These are phyloP conservation scores for Esox niger DNA, from an alignment of 2,113 vertebrate species.

Conservation along the genomic window DNA sequence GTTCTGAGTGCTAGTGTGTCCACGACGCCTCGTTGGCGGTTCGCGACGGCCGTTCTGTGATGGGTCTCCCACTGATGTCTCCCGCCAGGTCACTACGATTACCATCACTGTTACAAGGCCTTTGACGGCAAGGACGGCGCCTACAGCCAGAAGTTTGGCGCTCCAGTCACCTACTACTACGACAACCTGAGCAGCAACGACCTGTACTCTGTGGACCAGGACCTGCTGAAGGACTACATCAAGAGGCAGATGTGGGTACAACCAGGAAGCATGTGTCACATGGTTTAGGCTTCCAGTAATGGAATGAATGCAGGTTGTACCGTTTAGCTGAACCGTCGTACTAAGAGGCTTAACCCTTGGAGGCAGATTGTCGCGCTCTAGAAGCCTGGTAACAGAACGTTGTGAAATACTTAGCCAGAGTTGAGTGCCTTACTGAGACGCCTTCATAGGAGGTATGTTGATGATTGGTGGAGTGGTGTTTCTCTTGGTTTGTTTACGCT, in stretches of 20 bases:
- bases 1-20: not conserved
- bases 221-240: constrained; percentile 97
- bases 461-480: no score
- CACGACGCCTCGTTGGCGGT: not conserved
- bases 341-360: no score
- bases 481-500: not conserved
- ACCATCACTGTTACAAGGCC: constrained; percentile 89
- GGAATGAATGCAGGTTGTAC: no score
- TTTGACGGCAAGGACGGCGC: constrained; percentile 83
- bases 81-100: constrained; percentile 87
- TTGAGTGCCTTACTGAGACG: no score
- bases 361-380: no score
- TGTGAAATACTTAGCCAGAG: no score
- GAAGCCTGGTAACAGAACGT: no score
- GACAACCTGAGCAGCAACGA: constrained; percentile 96
- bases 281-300: no score
- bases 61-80: not conserved
- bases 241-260: constrained; percentile 94
- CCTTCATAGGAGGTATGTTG: no score
- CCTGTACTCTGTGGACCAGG: constrained; percentile 89
- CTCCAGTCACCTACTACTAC: constrained; percentile 94
- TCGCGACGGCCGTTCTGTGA: not conserved
- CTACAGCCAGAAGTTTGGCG: constrained; percentile 84
- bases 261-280: no score
- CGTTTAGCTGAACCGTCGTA: no score